Conservation (phyloP, 2,888 invertebrate species). For the Tubiluchus corallicola region DNA sequence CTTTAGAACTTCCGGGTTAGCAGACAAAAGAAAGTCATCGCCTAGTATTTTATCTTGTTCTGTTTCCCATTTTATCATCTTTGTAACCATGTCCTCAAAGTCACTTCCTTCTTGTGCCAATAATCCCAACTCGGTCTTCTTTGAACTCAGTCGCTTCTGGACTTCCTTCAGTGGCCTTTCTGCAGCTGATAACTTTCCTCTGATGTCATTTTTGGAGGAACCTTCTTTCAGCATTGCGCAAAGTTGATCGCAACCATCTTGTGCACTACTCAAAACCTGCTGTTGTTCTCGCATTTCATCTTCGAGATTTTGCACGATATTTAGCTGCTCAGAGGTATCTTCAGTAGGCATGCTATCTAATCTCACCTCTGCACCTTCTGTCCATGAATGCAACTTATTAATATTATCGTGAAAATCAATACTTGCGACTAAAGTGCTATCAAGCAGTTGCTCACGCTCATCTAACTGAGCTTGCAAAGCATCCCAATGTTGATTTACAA, state of each 20-base stretch:
- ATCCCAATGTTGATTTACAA: slow-evolving; percentile 53
- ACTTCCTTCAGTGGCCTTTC: slow-evolving; percentile 68
- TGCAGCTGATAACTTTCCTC: slow-evolving; percentile 64
- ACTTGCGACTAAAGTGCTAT: slow-evolving; percentile 77
- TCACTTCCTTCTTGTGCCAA: slow-evolving; percentile 16
- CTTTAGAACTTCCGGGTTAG: slow-evolving; percentile 65
- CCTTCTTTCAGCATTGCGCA: slow-evolving; percentile 73
- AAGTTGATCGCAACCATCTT: slow-evolving; percentile 58
- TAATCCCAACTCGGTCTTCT: too few species aligned
- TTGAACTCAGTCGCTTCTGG: slow-evolving; percentile 36
- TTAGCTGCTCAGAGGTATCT: too few species aligned
- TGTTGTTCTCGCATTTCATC: too few species aligned
- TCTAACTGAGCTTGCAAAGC: slow-evolving; percentile 58
- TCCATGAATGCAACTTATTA: slow-evolving; percentile 54
- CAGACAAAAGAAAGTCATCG: slow-evolving; percentile 13
- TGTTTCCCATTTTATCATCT: slow-evolving; percentile 20
- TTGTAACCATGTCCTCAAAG: slow-evolving; percentile 18
- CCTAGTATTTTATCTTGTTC: too few species aligned
- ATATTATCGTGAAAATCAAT: slow-evolving; percentile 78
- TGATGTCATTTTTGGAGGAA: slow-evolving; percentile 72
- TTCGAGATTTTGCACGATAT: too few species aligned
- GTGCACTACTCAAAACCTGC: too few species aligned
- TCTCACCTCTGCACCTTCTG: too few species aligned
- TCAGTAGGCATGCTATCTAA: too few species aligned
- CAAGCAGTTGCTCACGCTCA: slow-evolving; percentile 67